Conservation (phyloP, 2,113 vertebrate species). For the Oreochromis aureus region DNA sequence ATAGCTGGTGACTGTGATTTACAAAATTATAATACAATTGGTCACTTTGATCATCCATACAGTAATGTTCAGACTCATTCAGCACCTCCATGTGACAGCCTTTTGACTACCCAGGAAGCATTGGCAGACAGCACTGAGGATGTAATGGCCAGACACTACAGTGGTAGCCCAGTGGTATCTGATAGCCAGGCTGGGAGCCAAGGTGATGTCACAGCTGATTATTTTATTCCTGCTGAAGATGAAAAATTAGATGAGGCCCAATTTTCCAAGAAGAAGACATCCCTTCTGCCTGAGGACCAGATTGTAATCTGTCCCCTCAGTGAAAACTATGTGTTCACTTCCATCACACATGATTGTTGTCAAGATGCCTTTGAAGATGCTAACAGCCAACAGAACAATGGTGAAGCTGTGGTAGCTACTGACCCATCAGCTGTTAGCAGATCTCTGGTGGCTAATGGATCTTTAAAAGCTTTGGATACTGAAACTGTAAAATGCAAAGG, state of each 20-base stretch:
- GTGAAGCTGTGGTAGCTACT: neutral
- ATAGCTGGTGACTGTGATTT: neutral
- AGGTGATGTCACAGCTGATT: neutral
- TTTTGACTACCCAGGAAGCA: neutral
- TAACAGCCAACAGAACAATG: neutral
- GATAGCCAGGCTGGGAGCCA: neutral
- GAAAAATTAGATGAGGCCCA: neutral
- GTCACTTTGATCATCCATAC: slow-evolving; percentile 41
- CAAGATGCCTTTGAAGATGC: neutral
- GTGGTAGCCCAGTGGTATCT: neutral
- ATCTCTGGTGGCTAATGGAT: neutral
- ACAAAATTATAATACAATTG: neutral
- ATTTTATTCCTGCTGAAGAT: neutral
- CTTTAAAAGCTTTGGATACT: neutral
- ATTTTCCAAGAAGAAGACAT: neutral
- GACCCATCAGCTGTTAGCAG: neutral
- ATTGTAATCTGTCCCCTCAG: neutral
- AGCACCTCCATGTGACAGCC: neutral
- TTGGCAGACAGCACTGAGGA: neutral
- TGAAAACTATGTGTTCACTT: neutral
- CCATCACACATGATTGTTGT: neutral
- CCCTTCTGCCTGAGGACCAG: neutral
- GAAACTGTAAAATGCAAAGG: neutral
- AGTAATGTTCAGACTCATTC: neutral
- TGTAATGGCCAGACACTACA: neutral